Base-by-base conservation (phyloP, 1,140 invertebrate species). In the Melipona quadrifasciata region DNA sequence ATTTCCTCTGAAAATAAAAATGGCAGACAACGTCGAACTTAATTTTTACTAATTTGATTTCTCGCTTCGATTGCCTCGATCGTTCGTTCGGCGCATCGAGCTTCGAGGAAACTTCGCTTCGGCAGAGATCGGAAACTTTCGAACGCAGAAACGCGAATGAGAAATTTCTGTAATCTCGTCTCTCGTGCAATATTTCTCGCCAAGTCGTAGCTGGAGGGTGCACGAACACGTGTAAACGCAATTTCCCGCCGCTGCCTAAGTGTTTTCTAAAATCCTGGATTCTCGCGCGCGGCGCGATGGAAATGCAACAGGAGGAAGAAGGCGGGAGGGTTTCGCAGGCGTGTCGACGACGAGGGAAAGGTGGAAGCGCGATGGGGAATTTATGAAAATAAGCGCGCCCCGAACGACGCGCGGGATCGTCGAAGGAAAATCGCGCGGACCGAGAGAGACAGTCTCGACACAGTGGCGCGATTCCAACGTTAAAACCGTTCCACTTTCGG, bases 181-280 rank as follows among this genome's bases (percentile, higher is more conserved):
- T 47, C 39, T 47, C 51, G 27, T 19, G n/a, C 47, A 24, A 82
- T 65, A 75, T 74, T 65, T 67, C 16, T 51, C 17, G 24, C 6
- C 21, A 55, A 75, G 51, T 65, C 57, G 21, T 21, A 58, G 19
- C 68, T 27, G 1, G n/a, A 34, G 39, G 16, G 39, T 71, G n/a
- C n/a, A n/a, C 1, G 55, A 73, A 57, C 79, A 31, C 68, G 68
- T 58, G 55, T 73, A 58, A 73, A 73, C 39, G 34, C 79, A 73
- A 80, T 80, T 72, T 80, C 14, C 53, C 67, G 24, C 47, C 5
- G 14, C 16, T 61, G 68, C 39, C 31, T 31, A 72, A 67, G 24
- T 31, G n/a, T 39, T 58, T 77, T 51, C 24, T 27, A n/a, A 72
- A 72, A 64, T 19, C 55, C 19, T 53, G 39, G 19, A 34, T 58